Base-by-base conservation (phyloP, 2,888 invertebrate species). In the Spisula subtruncata region DNA sequence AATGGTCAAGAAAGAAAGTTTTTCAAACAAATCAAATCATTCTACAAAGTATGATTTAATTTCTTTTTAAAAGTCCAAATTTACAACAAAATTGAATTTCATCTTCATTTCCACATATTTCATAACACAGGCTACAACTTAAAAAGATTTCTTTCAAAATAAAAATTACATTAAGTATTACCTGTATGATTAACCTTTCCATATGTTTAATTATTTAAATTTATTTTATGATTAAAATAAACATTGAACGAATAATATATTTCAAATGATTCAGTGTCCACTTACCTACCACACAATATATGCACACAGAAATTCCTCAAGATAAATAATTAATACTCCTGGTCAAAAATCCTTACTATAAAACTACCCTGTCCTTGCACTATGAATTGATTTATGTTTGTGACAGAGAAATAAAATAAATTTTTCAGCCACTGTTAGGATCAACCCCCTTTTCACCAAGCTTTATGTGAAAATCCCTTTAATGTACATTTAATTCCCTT, bases 391-490 rank as follows among this genome's bases (percentile, higher is more conserved):
- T 25, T 60, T 25, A 75, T 32, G 32, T 12, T 18, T 16, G 75
- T 75, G 75, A 75, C 75, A 75, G 41, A 75, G 75, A 75, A 75
- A 75, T 75, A 14, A 35, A 35, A 75, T 25, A 75, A 75, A 75
- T 75, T 6, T 75, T 75, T 35, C 75, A 75, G 29, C 75, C 14
- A 75, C 35, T 75, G 75, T 75, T 75, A 0, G 29, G 75, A 75
- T 84, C 75, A 25, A 20, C 84, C 84, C 46, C 75, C 75, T 75
- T 75, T 75, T 84, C 83, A 83, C 20, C 66, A 83, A 75, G 51
- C 20, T 29, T 54, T 32, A 83, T 18, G 32, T 79, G 80, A 80
- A 79, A 85, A 85, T 80, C 79, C 41, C 48, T 79, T 80, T 85
- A 56, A 85, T 75, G 85, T 32, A 75, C 25, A 25, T 75, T 75